phyloP scores from a whole-genome alignment of 2,113 vertebrate genomes.

The Podarcis cretensis region DNA sequence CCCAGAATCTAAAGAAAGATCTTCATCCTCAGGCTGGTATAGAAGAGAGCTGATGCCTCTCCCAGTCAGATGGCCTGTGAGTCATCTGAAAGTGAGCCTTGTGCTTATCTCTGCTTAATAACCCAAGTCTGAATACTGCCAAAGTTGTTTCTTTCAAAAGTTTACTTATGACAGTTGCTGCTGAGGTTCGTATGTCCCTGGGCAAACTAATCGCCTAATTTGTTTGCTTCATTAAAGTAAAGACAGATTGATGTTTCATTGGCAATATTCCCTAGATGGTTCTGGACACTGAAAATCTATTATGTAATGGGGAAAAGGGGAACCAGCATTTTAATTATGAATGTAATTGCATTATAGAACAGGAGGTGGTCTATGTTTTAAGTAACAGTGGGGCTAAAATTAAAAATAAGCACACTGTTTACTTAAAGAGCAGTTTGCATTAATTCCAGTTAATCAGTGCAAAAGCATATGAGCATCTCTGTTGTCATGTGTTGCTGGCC shows the following conservation, averaged over 20 bases:
- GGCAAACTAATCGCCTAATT: slow-evolving; percentile 46
- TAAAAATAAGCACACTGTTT: background rate
- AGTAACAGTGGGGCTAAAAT: background rate
- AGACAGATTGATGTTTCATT: slow-evolving; percentile 46
- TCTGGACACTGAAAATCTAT: slow-evolving; percentile 5
- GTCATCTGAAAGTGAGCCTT: too few species aligned
- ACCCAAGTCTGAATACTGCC: too few species aligned
- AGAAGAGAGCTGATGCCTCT: too few species aligned
- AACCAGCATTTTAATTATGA: background rate
- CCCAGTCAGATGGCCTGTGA: too few species aligned
- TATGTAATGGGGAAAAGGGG: background rate
- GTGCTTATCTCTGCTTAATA: too few species aligned
- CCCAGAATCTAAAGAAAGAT: too few species aligned
- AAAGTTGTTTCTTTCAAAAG: background rate
- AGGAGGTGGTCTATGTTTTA: background rate
- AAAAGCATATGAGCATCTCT: background rate
- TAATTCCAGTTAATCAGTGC: background rate
- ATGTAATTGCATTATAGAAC: background rate
- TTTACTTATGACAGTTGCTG: slow-evolving; percentile 44
- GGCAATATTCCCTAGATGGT: slow-evolving; percentile 35
- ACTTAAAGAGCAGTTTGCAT: background rate
- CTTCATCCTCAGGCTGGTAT: too few species aligned
- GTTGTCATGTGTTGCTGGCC: background rate
- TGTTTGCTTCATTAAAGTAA: slow-evolving; percentile 53
- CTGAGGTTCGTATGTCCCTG: slow-evolving; percentile 41